Conservation (phyloP, 2,888 invertebrate species). For the Incurvaria masculella region DNA sequence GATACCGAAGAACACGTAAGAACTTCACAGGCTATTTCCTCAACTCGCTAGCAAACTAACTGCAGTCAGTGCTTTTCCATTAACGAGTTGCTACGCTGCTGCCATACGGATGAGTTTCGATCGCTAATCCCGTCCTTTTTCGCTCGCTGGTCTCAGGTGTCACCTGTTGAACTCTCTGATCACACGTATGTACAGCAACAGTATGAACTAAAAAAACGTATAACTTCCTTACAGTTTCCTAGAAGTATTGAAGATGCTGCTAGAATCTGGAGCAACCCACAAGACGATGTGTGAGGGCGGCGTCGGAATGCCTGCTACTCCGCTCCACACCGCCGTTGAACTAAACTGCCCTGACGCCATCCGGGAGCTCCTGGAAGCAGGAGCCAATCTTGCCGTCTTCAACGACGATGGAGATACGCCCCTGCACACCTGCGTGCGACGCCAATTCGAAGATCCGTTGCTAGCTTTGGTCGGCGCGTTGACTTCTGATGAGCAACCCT, state of each 20-base stretch:
- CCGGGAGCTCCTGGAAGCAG: constrained; percentile 35
- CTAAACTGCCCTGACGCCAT: constrained; percentile 41
- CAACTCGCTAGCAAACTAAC: too few species aligned
- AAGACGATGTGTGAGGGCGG: constrained; percentile 26
- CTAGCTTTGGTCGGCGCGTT: constrained; percentile 39
- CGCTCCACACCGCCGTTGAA: constrained; percentile 52
- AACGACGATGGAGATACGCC: constrained; percentile 47
- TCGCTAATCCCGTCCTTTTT: too few species aligned
- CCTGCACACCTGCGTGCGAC: constrained; percentile 48
- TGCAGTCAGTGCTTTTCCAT: too few species aligned
- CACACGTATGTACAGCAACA: too few species aligned
- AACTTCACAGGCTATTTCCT: too few species aligned
- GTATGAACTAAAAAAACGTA: too few species aligned
- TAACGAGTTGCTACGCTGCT: too few species aligned
- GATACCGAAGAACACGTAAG: too few species aligned
- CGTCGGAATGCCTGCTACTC: constrained; percentile 31
- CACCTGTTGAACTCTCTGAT: too few species aligned
- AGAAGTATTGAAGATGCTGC: constrained; percentile 29
- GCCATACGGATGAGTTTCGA: too few species aligned
- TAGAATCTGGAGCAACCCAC: constrained; percentile 27
- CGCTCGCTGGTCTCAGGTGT: too few species aligned
- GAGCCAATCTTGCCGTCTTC: constrained; percentile 35
- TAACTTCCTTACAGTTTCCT: constrained; percentile 30
- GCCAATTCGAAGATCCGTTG: constrained; percentile 33
- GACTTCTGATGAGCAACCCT: constrained; percentile 32